A percentile compares a stretch with the other conserved stretches of the same genome.
These are phyloP conservation scores for Pedetes capensis DNA, from an alignment of 2,113 vertebrate species.

Conservation along the genomic window DNA sequence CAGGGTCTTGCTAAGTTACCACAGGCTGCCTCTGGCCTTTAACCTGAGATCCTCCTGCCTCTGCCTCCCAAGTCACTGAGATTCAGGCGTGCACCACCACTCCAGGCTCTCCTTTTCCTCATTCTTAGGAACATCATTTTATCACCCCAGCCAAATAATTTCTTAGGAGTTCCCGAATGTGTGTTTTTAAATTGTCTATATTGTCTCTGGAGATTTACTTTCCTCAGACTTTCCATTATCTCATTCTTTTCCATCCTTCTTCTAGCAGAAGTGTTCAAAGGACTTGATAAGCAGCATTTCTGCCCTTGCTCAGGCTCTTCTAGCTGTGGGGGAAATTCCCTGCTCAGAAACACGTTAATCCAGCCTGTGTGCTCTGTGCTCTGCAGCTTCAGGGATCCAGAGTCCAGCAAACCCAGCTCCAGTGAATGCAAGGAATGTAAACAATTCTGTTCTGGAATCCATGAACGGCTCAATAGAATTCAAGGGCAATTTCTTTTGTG, in stretches of 20 bases:
- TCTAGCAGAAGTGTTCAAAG: neutral
- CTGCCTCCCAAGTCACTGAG: no score
- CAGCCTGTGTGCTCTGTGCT: neutral
- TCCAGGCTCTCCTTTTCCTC: neutral
- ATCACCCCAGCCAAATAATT: neutral
- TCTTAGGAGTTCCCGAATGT: neutral
- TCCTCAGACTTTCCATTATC: neutral
- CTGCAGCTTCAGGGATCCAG: neutral
- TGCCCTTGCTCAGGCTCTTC: neutral
- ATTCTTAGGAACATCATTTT: neutral
- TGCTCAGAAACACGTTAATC: neutral
- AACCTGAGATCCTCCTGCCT: no score
- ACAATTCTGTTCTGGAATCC: constrained; percentile 30
- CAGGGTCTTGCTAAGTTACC: no score
- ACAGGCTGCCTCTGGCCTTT: no score
- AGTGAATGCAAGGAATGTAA: constrained; percentile 51
- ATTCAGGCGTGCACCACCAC: no score
- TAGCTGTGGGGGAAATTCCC: constrained; percentile 11
- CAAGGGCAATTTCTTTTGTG: neutral
- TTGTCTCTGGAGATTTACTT: neutral
- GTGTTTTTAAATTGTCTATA: neutral
- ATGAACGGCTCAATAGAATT: neutral
- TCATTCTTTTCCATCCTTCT: neutral
- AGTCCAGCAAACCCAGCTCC: neutral
- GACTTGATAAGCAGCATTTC: neutral